phyloP scores from a whole-genome alignment of 2,113 vertebrate genomes.

The Phasianus colchicus region DNA sequence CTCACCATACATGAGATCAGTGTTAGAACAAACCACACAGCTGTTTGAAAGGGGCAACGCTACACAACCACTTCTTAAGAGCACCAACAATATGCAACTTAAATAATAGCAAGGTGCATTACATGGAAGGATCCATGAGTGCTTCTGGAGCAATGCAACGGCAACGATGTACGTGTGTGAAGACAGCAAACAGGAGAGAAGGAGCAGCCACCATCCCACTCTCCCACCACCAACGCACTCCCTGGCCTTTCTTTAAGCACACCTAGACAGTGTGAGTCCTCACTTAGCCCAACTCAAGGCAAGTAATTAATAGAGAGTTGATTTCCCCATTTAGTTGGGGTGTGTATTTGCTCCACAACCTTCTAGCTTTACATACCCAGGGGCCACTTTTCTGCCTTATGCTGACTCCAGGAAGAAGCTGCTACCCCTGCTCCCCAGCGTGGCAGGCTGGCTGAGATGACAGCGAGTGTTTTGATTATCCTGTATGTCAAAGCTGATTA shows the following conservation, averaged over 20 bases:
- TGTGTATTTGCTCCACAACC: not conserved
- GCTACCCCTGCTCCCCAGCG: not conserved
- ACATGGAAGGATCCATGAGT: not conserved
- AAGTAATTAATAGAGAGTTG: not conserved
- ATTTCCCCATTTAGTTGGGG: not conserved
- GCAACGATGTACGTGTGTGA: not conserved
- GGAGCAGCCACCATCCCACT: not conserved
- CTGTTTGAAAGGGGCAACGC: not conserved
- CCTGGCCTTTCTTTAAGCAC: not conserved
- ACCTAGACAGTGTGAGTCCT: not conserved
- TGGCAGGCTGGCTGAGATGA: not conserved
- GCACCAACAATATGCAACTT: not conserved
- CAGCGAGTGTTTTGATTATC: constrained; percentile 9
- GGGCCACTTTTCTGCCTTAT: not conserved
- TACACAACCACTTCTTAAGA: not conserved
- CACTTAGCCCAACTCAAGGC: not conserved
- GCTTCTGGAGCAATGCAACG: not conserved
- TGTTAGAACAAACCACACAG: not conserved
- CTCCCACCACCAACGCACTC: not conserved
- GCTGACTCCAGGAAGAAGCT: not conserved
- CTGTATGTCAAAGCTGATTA: constrained; percentile 39
- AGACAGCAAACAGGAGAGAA: not conserved
- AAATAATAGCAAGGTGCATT: not conserved
- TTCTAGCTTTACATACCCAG: not conserved
- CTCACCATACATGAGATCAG: not conserved